Percentiles rank a stretch among this genome's conserved stretches.
These are phyloP conservation scores for Lissonota sp. DNA, from an alignment of 2,888 invertebrate species.

Conservation along the genomic window DNA sequence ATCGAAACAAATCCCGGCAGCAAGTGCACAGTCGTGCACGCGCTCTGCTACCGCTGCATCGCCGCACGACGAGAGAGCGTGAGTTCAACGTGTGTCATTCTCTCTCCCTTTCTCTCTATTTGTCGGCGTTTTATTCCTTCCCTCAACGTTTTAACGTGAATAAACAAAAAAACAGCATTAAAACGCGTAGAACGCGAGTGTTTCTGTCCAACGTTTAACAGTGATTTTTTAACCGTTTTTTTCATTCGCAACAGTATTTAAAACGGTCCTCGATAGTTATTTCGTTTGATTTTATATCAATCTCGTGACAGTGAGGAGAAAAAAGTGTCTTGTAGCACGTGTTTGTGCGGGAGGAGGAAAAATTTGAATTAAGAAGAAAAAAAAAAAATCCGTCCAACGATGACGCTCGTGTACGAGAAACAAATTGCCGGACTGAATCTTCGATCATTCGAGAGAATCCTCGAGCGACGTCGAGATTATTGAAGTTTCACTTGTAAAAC, in stretches of 20 bases:
- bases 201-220: no score
- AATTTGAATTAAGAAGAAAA: constrained; percentile 9
- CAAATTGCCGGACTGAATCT: constrained; percentile 48
- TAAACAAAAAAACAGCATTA: no score
- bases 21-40: no score
- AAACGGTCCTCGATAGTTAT: no score
- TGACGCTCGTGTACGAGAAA: constrained; percentile 48
- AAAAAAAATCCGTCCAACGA: constrained; percentile 23
- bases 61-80: constrained; percentile 45
- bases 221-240: no score
- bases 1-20: no score
- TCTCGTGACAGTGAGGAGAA: neutral
- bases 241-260: no score
- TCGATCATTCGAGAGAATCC: constrained; percentile 50
- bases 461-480: constrained; percentile 57
- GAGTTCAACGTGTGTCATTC: constrained; percentile 41
- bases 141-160: no score
- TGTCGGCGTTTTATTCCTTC: no score
- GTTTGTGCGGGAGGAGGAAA: constrained; percentile 3
- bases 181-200: no score
- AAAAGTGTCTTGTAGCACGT: constrained; percentile 1
- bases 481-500: constrained; percentile 7
- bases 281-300: no score
- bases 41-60: neutral
- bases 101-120: neutral